Base-by-base conservation (phyloP, 2,888 invertebrate species). In the Idaea straminata region DNA sequence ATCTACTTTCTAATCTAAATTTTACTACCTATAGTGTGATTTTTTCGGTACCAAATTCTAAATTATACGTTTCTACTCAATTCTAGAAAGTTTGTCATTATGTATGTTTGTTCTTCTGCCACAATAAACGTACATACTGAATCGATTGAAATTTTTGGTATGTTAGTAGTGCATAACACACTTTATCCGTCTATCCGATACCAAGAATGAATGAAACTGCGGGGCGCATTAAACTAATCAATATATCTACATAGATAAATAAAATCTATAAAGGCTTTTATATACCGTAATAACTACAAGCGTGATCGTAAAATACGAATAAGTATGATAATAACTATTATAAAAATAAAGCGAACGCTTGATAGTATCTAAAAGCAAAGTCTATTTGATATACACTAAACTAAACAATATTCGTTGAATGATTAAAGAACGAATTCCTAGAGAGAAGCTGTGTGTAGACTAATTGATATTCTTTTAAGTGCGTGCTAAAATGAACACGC, bases 321-420 rank as follows among this genome's bases (percentile, higher is more conserved):
- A 47, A 47, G 10, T 47, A 47, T 10, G 47, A 47, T 47, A 47
- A 59, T 25, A 10, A 16, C 10, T 7, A 59, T 7, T 59, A 7
- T 59, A 25, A 59, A 59, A 16, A 34, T 34, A 59, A 59, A 59
- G 34, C 59, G 34, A 59, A 59, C 59, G 16, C 10, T 59, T 7
- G 59, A 25, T 59, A 25, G 25, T 34, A 34, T 16, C 59, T 59
- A 34, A 59, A 59, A 59, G 34, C 25, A 5, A 59, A 47, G 47
- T 47, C 47, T 47, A 47, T 62, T 25, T 59, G 63, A 38, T 35
- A n/a, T 61, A 34, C 35, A 5, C 47, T 7, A 35, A 62, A 10
- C 47, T 34, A 38, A 15, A 25, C 62, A 15, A 16, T 62, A 47
- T 47, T 47, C 47, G 47, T 47, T 47, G 47, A 47, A 47, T 47